Evolutionary conservation across 2,113 vertebrate genomes (phyloP), one percentile per base, ranked within the genome.

Genomic region (Oreotrochilus melanogaster): DNA sequence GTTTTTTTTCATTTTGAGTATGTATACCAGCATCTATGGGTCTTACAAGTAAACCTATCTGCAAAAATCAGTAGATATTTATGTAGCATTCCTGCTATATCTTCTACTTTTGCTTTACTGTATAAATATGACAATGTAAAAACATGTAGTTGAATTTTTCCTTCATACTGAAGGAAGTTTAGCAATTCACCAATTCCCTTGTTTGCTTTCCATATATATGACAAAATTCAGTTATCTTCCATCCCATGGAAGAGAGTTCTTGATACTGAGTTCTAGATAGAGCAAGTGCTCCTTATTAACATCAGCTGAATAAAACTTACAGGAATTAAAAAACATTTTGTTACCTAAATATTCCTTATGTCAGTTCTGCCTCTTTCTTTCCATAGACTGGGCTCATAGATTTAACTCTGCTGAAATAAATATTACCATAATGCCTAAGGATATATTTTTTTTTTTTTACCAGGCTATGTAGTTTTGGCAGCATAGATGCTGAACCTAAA

Each of bases 391-490:
- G 8, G 33, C 84, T 93, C 78, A 88, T 95, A 95, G 83, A 94
- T 74, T 96, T 96, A 97, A 95, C 75, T 95, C 93, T 95, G 48
- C 50, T 93, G 78, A 87, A 97, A 96, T 92, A 97, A 97, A 95
- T 78, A 97, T 92, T 94, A 98, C 87, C 78, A 94, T 91, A 94
- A 95, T 88, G 51, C 95, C 47, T 91, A 50, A 95, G 93, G 91
- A 94, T 61, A 90, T 11, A 11, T 39, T 39, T 39, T 39, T 37
- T 39, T 37, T 72, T 88, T 98, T 96, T 94, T 87, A 96, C 97
- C 89, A 96, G 74, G 88, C 81, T 95, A 64, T 71, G 60, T 91
- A 94, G 61, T 71, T 28, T 84, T 95, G 95, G 88, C 91, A 98
- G 93, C 65, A 86, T 27, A 97, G 58, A 94, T 67, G 58, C 54